phyloP scores from a whole-genome alignment of 2,888 invertebrate species.

The Liopterus haemorrhoidalis region DNA sequence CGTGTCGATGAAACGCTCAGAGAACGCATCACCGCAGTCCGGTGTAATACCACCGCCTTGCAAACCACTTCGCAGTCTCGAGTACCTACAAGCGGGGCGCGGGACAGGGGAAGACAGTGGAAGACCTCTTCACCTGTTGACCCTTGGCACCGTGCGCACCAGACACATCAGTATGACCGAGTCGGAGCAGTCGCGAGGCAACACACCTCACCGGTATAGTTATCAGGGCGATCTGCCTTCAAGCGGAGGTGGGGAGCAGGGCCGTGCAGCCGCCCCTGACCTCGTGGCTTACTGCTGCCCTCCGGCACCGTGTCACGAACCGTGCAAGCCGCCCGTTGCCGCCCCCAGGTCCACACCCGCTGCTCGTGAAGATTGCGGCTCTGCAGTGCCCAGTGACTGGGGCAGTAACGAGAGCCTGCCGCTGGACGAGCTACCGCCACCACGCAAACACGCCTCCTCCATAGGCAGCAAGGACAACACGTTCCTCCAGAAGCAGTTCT shows the following conservation, averaged over 20 bases:
- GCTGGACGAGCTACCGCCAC: constrained; percentile 12
- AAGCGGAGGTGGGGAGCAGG: background rate
- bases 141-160: constrained; percentile 17
- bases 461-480: constrained; percentile 8
- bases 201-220: constrained; percentile 20
- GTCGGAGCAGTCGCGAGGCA: constrained; percentile 19
- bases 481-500: constrained; percentile 19
- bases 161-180: constrained; percentile 23
- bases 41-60: constrained; percentile 21
- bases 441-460: constrained; percentile 9
- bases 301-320: too few species aligned
- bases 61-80: constrained; percentile 20
- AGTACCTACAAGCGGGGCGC: constrained; percentile 17
- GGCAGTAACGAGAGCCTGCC: constrained; percentile 20
- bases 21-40: constrained; percentile 20
- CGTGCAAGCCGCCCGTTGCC: constrained; percentile 9
- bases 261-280: constrained; percentile 4
- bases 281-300: too few species aligned
- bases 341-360: constrained; percentile 14
- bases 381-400: constrained; percentile 21
- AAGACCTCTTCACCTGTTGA: constrained; percentile 19
- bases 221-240: constrained; percentile 18
- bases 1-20: constrained; percentile 16
- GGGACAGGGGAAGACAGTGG: constrained; percentile 9
- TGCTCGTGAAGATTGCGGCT: constrained; percentile 17